phyloP scores from a whole-genome alignment of 2,888 invertebrate genomes.

The Eupelmus urozonus region DNA sequence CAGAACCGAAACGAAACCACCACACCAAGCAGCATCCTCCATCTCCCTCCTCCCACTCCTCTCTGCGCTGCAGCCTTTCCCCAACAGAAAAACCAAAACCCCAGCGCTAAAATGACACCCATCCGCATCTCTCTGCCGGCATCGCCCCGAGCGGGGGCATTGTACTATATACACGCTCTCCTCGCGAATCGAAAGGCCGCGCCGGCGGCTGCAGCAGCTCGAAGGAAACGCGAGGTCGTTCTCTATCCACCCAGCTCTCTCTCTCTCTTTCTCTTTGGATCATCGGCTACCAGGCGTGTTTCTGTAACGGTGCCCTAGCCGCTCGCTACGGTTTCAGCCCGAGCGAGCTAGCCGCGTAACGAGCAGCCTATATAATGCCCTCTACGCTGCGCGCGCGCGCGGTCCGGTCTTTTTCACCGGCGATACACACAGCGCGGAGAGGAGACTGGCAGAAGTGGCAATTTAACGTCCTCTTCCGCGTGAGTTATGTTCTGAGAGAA shows the following conservation, averaged over 20 bases:
- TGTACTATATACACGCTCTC: background rate
- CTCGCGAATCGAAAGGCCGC: background rate
- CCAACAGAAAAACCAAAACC: too few relatives aligned
- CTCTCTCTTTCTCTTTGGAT: constrained; percentile 1
- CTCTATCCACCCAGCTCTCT: background rate
- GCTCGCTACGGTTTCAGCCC: constrained; percentile 33
- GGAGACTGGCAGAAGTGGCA: constrained; percentile 6
- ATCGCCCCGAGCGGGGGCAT: too few relatives aligned
- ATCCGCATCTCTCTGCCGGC: too few relatives aligned
- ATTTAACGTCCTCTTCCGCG: constrained; percentile 23
- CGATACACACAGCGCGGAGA: background rate
- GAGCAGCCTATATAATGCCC: constrained; percentile 19
- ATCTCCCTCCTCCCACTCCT: too few relatives aligned
- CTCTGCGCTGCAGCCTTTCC: too few relatives aligned
- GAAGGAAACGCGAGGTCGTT: constrained; percentile 14
- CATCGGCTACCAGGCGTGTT: constrained; percentile 46
- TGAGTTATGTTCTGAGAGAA: constrained; percentile 8
- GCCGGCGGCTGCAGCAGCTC: background rate
- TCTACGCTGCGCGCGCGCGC: too few relatives aligned
- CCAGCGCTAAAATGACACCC: too few relatives aligned
- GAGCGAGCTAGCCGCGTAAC: constrained; percentile 39
- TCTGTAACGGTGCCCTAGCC: constrained; percentile 48
- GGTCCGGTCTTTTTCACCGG: background rate
- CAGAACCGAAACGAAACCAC: too few relatives aligned
- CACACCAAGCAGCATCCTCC: too few relatives aligned